phyloP scores from a whole-genome alignment of 1,140 invertebrate species.

The Periplaneta americana region DNA sequence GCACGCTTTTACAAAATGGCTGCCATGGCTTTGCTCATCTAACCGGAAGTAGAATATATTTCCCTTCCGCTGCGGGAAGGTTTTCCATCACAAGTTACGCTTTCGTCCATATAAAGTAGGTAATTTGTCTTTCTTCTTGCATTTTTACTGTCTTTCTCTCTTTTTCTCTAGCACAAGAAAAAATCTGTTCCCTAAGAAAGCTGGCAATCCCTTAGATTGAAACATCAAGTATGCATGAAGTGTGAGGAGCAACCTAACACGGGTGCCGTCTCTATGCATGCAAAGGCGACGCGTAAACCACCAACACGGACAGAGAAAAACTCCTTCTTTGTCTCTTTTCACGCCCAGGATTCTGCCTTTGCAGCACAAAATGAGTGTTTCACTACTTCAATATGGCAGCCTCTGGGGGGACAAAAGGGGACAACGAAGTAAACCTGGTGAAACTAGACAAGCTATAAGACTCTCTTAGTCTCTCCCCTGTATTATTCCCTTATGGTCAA shows the following conservation, averaged over 20 bases:
- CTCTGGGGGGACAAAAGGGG: neutral
- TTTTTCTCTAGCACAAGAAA: neutral
- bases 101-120: neutral
- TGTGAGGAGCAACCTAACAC: neutral
- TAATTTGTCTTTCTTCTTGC: neutral
- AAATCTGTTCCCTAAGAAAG: slow-evolving; percentile 10
- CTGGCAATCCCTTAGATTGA: slow-evolving; percentile 9
- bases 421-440: neutral
- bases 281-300: neutral
- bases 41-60: neutral
- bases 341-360: too few species aligned
- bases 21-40: neutral
- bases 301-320: neutral
- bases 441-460: neutral
- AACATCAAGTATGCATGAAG: slow-evolving; percentile 11
- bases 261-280: neutral
- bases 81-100: neutral
- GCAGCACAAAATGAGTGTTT: neutral
- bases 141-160: neutral
- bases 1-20: neutral
- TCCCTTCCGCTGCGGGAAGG: neutral
- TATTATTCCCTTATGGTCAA: neutral
- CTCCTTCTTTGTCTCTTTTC: neutral
- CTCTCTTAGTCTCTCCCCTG: neutral
- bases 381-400: too few species aligned